Conservation (phyloP, 2,888 invertebrate species). For the Stenolophus ochropezus region DNA sequence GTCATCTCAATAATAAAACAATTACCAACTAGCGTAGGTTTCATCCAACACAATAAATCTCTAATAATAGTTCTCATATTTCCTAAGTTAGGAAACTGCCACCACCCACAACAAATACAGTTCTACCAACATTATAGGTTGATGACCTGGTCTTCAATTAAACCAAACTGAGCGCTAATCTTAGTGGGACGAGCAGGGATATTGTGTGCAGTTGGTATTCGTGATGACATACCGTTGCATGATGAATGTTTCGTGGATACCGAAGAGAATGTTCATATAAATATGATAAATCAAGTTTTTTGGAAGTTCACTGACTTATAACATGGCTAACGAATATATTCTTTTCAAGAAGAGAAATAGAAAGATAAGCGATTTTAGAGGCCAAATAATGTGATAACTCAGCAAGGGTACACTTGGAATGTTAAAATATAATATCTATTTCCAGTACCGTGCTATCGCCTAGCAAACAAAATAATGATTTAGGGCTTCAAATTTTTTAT, state of each 20-base stretch:
- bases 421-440: too few species aligned
- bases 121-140: conserved; percentile 17
- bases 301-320: background rate
- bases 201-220: background rate
- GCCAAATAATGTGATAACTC: too few species aligned
- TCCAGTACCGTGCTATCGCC: too few species aligned
- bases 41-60: background rate
- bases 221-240: background rate
- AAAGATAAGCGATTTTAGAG: too few species aligned
- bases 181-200: conserved; percentile 13
- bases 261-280: background rate
- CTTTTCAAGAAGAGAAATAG: too few species aligned
- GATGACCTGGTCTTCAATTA: conserved; percentile 26
- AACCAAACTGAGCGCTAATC: conserved; percentile 19
- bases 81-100: background rate
- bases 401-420: too few species aligned
- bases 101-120: conserved; percentile 13
- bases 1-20: background rate
- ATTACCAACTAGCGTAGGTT: background rate
- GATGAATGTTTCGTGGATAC: background rate
- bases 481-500: too few species aligned
- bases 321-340: too few species aligned
- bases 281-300: background rate
- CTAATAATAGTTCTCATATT: background rate
- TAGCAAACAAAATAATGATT: too few species aligned